phyloP scores from a whole-genome alignment of 1,140 invertebrate genomes.

The Whitmania pigra region DNA sequence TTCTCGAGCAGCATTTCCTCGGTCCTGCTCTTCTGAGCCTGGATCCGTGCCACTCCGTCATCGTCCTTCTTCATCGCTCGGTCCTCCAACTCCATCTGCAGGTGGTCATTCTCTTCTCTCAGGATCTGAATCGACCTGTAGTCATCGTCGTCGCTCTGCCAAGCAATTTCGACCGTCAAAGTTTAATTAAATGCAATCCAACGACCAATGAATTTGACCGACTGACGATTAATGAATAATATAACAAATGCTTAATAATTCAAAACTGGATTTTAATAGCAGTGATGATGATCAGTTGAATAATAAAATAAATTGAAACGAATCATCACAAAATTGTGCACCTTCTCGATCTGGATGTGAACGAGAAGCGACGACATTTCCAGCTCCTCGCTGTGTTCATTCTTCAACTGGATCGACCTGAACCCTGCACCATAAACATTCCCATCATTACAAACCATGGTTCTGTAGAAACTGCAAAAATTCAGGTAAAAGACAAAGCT shows the following conservation, averaged over 20 bases:
- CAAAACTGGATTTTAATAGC: neutral
- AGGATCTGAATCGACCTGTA: conserved; percentile 37
- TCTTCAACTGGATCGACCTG: conserved; percentile 75
- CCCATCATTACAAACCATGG: neutral
- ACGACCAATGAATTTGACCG: neutral
- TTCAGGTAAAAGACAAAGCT: conserved; percentile 23
- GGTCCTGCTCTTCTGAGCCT: neutral
- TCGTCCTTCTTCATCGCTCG: conserved; percentile 25
- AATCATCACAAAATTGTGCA: conserved; percentile 25
- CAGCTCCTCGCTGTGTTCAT: conserved; percentile 80
- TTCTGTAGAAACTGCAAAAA: no score
- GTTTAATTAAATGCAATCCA: neutral
- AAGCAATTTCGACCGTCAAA: neutral
- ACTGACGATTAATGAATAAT: conserved; percentile 16
- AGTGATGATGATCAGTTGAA: neutral
- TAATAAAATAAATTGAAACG: neutral
- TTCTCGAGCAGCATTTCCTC: conserved; percentile 19
- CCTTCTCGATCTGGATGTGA: conserved; percentile 55
- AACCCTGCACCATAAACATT: conserved; percentile 52
- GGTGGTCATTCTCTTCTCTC: conserved; percentile 32
- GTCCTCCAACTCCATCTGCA: conserved; percentile 31
- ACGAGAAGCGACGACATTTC: conserved; percentile 81
- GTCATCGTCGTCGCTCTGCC: conserved; percentile 38
- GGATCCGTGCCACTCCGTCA: neutral
- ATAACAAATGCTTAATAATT: neutral